Evolutionary conservation across 2,113 vertebrate genomes (phyloP).

Genomic region (Pterophyllum scalare): DNA sequence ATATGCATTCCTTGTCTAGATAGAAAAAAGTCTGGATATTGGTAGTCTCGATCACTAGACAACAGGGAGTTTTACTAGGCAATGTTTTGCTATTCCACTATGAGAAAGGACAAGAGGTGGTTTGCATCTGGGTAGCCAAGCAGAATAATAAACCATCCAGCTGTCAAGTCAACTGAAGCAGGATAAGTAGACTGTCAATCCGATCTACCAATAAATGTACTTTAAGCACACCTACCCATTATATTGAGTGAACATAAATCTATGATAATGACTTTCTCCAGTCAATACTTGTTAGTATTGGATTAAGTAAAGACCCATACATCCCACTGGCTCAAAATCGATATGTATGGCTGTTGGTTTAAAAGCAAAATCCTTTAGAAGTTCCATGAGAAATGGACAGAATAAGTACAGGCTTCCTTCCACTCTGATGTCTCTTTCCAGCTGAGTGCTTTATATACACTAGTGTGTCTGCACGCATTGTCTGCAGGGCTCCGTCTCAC

Average conservation of each 20-base stretch:
- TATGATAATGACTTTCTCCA: constrained; percentile 62
- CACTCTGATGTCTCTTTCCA: constrained; percentile 56
- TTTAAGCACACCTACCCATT: constrained; percentile 72
- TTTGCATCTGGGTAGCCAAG: constrained; percentile 67
- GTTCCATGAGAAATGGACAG: constrained; percentile 39
- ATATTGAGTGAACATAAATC: constrained; percentile 76
- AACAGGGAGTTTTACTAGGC: constrained; percentile 42
- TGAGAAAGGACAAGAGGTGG: constrained; percentile 41
- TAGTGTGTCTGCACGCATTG: constrained; percentile 56
- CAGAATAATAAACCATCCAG: constrained; percentile 73
- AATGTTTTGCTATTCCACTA: constrained; percentile 25
- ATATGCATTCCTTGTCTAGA: background rate
- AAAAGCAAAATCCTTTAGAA: constrained; percentile 56
- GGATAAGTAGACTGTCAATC: constrained; percentile 76
- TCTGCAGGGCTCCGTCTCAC: constrained; percentile 62
- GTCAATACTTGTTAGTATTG: constrained; percentile 75
- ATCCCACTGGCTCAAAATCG: constrained; percentile 65
- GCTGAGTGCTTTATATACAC: constrained; percentile 57
- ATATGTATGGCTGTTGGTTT: constrained; percentile 67
- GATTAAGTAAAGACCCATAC: constrained; percentile 69
- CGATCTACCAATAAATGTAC: constrained; percentile 64
- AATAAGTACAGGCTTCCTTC: constrained; percentile 36
- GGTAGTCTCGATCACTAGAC: constrained; percentile 19
- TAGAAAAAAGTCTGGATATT: constrained; percentile 26
- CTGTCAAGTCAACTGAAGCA: constrained; percentile 73